A percentile compares a stretch with the other conserved stretches of the same genome.
These are phyloP conservation scores for Poecilobothrus nobilitatus DNA, from an alignment of 2,888 invertebrate genomes.

Conservation along the genomic window DNA sequence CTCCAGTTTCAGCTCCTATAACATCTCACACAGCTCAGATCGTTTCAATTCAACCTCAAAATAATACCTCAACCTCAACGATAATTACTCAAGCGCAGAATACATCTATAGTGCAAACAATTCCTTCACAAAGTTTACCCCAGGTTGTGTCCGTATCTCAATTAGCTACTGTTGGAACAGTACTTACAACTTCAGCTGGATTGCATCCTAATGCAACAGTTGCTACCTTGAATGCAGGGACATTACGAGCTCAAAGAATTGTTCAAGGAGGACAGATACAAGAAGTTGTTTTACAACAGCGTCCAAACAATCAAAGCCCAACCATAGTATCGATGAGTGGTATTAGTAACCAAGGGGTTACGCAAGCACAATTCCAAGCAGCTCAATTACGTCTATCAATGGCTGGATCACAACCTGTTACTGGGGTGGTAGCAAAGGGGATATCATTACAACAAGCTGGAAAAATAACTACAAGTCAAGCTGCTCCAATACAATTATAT, in stretches of 20 bases:
- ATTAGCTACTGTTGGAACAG: constrained; percentile 39
- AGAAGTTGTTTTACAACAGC: constrained; percentile 41
- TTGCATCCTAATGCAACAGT: constrained; percentile 37
- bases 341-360: constrained; percentile 34
- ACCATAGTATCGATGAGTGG: constrained; percentile 43
- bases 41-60: constrained; percentile 40
- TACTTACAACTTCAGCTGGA: constrained; percentile 40
- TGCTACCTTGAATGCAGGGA: constrained; percentile 38
- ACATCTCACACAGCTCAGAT: constrained; percentile 33
- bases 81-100: constrained; percentile 27
- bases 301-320: constrained; percentile 38
- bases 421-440: constrained; percentile 35
- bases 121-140: constrained; percentile 37
- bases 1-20: constrained; percentile 35
- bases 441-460: constrained; percentile 39
- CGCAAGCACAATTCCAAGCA: constrained; percentile 39
- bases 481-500: constrained; percentile 41
- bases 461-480: constrained; percentile 33
- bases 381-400: constrained; percentile 39
- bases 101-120: constrained; percentile 40
- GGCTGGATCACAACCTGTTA: constrained; percentile 35
- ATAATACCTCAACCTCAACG: constrained; percentile 33
- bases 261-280: constrained; percentile 39
- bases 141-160: constrained; percentile 45
- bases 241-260: constrained; percentile 40